Conservation (phyloP, 2,113 vertebrate species). For the Rhinoptilus africanus region DNA sequence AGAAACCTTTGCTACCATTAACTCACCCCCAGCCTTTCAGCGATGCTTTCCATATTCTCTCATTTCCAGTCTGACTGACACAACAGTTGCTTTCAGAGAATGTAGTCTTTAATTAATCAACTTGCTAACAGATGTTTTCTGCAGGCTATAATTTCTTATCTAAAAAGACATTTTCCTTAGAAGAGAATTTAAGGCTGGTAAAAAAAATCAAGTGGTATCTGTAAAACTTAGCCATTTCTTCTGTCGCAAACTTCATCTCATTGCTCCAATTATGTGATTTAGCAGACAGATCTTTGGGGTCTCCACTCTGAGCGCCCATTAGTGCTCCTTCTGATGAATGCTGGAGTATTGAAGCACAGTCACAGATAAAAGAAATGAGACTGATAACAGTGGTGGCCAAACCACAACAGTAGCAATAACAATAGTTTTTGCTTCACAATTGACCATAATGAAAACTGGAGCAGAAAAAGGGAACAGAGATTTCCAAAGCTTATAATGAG, state of each 20-base stretch:
- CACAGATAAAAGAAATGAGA: background rate
- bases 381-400: background rate
- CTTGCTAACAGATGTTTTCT: background rate
- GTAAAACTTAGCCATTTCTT: background rate
- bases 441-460: background rate
- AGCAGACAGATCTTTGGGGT: background rate
- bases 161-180: background rate
- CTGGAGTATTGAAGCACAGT: background rate
- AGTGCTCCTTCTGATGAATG: background rate
- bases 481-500: background rate
- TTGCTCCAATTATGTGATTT: background rate
- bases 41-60: background rate
- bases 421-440: background rate
- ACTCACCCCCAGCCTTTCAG: background rate
- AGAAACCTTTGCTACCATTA: background rate
- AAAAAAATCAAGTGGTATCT: background rate
- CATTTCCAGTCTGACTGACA: background rate
- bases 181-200: background rate
- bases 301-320: background rate
- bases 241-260: background rate
- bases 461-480: background rate
- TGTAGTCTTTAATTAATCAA: constrained; percentile 11
- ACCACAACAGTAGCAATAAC: background rate
- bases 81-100: background rate
- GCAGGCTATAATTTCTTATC: background rate